Evolutionary conservation across 2,113 vertebrate genomes (phyloP).

Genomic region (Oxygymnocypris stewartii): DNA sequence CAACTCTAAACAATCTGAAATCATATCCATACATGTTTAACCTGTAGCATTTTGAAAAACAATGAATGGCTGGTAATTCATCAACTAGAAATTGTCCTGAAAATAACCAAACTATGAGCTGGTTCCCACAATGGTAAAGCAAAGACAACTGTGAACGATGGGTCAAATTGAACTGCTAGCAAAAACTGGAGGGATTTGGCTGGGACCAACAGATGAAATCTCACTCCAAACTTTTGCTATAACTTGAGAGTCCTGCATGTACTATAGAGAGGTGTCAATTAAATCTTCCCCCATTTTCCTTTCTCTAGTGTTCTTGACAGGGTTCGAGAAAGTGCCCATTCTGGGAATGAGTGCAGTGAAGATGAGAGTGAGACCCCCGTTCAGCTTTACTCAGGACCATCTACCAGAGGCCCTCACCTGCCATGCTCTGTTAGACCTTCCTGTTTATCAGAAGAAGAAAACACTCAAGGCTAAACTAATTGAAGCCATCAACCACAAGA

Average conservation of each 20-base stretch:
- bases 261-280: neutral
- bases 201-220: too few relatives aligned
- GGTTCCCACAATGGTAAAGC: conserved; percentile 78
- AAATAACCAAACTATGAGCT: conserved; percentile 64
- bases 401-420: conserved; percentile 74
- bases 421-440: conserved; percentile 69
- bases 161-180: too few relatives aligned
- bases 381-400: conserved; percentile 62
- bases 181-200: too few relatives aligned
- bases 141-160: neutral
- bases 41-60: conserved; percentile 33
- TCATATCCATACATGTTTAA: conserved; percentile 52
- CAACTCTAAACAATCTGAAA: neutral
- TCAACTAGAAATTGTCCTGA: neutral
- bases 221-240: too few relatives aligned
- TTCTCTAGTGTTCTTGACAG: conserved; percentile 78
- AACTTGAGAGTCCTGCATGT: too few relatives aligned
- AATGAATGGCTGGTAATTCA: neutral
- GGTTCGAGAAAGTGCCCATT: conserved; percentile 72
- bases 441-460: conserved; percentile 66
- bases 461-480: conserved; percentile 70
- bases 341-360: conserved; percentile 66
- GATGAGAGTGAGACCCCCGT: conserved; percentile 69
- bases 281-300: neutral
- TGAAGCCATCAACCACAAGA: conserved; percentile 70